phyloP scores from a whole-genome alignment of 1,140 invertebrate genomes.

The Hirudo medicinalis region DNA sequence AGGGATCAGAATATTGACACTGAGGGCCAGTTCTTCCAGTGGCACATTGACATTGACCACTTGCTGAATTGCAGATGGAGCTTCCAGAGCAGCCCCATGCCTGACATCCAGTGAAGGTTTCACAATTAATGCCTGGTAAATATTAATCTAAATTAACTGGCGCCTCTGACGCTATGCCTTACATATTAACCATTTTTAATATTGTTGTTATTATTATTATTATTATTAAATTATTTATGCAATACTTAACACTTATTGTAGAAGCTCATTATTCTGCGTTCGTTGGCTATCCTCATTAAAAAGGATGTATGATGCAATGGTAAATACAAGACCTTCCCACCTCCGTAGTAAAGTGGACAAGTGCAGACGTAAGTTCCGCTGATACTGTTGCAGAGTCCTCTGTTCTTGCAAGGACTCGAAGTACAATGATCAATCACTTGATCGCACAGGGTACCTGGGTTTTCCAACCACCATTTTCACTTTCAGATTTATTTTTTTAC shows the following conservation, averaged over 20 bases:
- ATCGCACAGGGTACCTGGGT: constrained; percentile 19
- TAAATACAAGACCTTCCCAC: neutral
- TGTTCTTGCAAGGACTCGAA: constrained; percentile 20
- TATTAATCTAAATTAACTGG: neutral
- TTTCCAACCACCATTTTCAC: neutral
- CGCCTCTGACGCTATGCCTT: too few relatives aligned
- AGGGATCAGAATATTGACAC: constrained; percentile 9
- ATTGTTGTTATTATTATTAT: too few relatives aligned
- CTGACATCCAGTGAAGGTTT: neutral
- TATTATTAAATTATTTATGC: too few relatives aligned
- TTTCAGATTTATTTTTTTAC: too few relatives aligned
- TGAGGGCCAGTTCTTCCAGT: constrained; percentile 20
- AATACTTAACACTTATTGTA: too few relatives aligned
- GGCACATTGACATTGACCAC: constrained; percentile 20
- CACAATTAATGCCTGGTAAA: neutral
- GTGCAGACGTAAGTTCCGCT: constrained; percentile 19
- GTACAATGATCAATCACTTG: constrained; percentile 13
- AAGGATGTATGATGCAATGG: too few relatives aligned
- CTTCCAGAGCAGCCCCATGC: neutral
- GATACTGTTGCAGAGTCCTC: constrained; percentile 19
- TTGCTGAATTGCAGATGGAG: neutral
- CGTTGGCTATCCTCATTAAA: too few relatives aligned
- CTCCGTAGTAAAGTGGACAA: constrained; percentile 21
- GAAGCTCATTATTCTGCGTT: too few relatives aligned
- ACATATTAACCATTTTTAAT: too few relatives aligned